Conservation (phyloP, 2,888 invertebrate species). For the Junonia oenone region DNA sequence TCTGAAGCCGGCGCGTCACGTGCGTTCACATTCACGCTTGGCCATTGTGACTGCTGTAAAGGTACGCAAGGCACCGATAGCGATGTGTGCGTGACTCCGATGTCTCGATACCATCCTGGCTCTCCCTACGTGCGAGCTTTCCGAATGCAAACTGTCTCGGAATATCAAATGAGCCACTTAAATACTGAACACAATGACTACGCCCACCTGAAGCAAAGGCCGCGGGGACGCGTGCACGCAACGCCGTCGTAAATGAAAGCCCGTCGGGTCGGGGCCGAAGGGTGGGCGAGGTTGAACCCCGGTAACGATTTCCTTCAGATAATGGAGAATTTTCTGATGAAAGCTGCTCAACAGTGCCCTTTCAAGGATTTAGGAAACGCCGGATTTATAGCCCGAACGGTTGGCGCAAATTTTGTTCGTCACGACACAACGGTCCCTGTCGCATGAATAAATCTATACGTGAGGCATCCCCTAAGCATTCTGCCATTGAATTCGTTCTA, state of each 20-base stretch:
- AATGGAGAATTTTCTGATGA: slow-evolving; percentile 76
- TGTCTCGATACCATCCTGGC: slow-evolving; percentile 52
- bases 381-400: slow-evolving; percentile 64
- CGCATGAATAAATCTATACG: slow-evolving; percentile 53
- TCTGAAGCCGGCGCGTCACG: slow-evolving; percentile 40
- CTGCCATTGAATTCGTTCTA: slow-evolving; percentile 36
- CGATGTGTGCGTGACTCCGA: slow-evolving; percentile 45
- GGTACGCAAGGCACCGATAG: slow-evolving; percentile 24
- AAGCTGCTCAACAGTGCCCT: slow-evolving; percentile 68
- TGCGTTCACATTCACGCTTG: slow-evolving; percentile 38
- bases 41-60: slow-evolving; percentile 40
- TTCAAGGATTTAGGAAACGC: slow-evolving; percentile 68
- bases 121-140: slow-evolving; percentile 64
- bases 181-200: slow-evolving; percentile 74
- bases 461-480: slow-evolving; percentile 40
- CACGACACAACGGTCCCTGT: slow-evolving; percentile 54
- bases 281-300: slow-evolving; percentile 67
- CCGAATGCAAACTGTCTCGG: slow-evolving; percentile 75
- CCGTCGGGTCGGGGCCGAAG: slow-evolving; percentile 58
- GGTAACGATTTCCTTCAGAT: slow-evolving; percentile 77
- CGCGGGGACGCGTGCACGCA: slow-evolving; percentile 73
- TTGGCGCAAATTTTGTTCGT: slow-evolving; percentile 60
- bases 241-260: slow-evolving; percentile 70
- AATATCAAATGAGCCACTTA: slow-evolving; percentile 79
- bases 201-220: slow-evolving; percentile 75